Evolutionary conservation across 2,113 vertebrate species (phyloP).

Genomic region (Dicerorhinus sumatrensis): DNA sequence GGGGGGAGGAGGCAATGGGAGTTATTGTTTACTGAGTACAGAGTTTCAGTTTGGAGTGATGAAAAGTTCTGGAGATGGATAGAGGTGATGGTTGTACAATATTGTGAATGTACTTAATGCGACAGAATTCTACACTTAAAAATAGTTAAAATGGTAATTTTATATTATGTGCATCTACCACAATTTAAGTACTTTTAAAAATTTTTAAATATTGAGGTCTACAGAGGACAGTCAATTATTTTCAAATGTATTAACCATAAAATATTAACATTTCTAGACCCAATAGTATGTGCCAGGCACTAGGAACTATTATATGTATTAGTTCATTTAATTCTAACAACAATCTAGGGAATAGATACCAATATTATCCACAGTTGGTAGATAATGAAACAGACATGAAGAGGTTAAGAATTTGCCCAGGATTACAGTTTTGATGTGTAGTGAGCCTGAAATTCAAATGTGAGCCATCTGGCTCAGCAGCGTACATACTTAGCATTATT

Average conservation of each 20-base stretch:
- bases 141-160: background rate
- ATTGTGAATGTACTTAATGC: background rate
- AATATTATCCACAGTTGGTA: background rate
- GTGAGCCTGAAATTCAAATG: background rate
- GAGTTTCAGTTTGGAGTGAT: background rate
- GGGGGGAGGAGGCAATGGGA: background rate
- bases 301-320: background rate
- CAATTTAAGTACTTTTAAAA: background rate
- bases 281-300: background rate
- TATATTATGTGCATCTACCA: background rate
- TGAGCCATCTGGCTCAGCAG: background rate
- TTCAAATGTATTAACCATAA: background rate
- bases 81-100: background rate
- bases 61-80: background rate
- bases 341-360: background rate
- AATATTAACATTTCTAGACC: background rate
- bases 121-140: background rate
- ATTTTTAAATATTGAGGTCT: background rate
- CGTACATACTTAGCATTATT: background rate
- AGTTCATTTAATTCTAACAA: background rate
- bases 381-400: background rate
- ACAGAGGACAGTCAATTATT: background rate
- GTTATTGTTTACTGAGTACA: background rate
- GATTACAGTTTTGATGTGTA: background rate
- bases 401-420: background rate